Percentiles rank a stretch among this genome's conserved stretches.
phyloP scores from a whole-genome alignment of 1,140 invertebrate species.

The Scaptomyza hsui region DNA sequence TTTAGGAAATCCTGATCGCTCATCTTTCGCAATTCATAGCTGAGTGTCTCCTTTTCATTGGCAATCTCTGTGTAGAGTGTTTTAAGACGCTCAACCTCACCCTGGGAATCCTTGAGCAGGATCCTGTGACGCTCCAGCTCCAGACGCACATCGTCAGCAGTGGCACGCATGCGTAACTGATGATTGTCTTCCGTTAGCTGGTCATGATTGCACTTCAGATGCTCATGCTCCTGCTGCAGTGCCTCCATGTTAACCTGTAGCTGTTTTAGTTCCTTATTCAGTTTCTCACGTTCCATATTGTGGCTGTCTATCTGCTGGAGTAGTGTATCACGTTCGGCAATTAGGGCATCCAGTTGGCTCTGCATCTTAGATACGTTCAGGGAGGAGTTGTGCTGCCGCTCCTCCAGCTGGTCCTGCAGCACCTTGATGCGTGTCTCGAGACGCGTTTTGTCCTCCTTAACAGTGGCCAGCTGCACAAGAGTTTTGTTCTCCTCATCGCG shows the following conservation, averaged over 20 bases:
- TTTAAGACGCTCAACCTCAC: constrained; percentile 76
- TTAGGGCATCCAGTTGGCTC: constrained; percentile 28
- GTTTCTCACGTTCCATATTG: constrained; percentile 26
- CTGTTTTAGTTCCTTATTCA: constrained; percentile 47
- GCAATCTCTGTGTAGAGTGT: constrained; percentile 74
- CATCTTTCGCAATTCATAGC: constrained; percentile 68
- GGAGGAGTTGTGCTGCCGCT: constrained; percentile 33
- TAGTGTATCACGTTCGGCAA: constrained; percentile 44
- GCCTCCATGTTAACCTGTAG: constrained; percentile 54
- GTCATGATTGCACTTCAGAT: constrained; percentile 53
- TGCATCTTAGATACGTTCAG: constrained; percentile 32
- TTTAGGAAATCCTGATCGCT: constrained; percentile 53
- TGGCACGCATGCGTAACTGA: constrained; percentile 39
- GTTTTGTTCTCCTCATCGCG: constrained; percentile 72
- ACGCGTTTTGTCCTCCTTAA: constrained; percentile 67
- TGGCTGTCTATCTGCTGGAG: constrained; percentile 18
- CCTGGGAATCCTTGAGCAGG: constrained; percentile 68
- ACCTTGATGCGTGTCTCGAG: constrained; percentile 61
- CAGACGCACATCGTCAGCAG: constrained; percentile 50
- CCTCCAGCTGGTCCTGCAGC: constrained; percentile 63
- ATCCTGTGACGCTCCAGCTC: constrained; percentile 77
- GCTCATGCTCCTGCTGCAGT: constrained; percentile 60
- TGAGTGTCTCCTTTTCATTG: constrained; percentile 69
- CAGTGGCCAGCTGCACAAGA: constrained; percentile 65
- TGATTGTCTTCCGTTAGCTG: constrained; percentile 60